Base-by-base conservation (phyloP, 2,888 invertebrate species). In the Scaptomyza flava region DNA sequence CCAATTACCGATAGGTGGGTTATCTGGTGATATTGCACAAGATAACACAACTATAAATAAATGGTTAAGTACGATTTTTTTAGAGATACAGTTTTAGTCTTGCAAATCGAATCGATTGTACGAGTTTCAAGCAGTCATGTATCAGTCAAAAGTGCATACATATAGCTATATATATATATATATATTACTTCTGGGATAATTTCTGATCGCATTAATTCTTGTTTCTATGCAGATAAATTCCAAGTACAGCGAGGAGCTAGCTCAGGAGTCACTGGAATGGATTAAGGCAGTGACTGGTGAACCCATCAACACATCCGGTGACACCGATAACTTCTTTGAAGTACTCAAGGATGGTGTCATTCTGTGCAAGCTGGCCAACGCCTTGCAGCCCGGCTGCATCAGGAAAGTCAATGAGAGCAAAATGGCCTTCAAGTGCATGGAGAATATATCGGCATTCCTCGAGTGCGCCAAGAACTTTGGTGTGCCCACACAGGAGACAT, bases 381-480 rank as follows among this genome's bases (percentile, higher is more conserved):
- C 94, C 78, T 94, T 99, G 86, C 95, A 97, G 91, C 95, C 96
- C 0, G 96, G 96, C 46, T 94, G 95, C 57, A 95, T 99, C 62
- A 98, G 98, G 93, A 98, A 98, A 93, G 95, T 99, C 82, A 98
- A 99, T 92, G 95, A 95, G 83, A 96, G 96, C 64, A 95, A 95
- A 90, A 96, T 98, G 95, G 98, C 97, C 66, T 99, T 99, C 93
- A 98, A 98, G 91, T 98, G 98, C 93, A 99, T 99, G 99, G 99
- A 99, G 93, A 99, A 99, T 92, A 99, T 99, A 85, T 98, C 98
- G 12, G 96, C 96, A 30, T 98, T 99, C 93, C 93, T 98, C 66
- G 96, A 96, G 78, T 96, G 95, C 9, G 97, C 96, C 61, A 95
- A 95, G 90, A 94, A 94, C 63, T 93, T 98, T 73, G 99, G 99